Conservation (phyloP, 2,797 vertebrate species). For the Crocidura indochinensis region DNA sequence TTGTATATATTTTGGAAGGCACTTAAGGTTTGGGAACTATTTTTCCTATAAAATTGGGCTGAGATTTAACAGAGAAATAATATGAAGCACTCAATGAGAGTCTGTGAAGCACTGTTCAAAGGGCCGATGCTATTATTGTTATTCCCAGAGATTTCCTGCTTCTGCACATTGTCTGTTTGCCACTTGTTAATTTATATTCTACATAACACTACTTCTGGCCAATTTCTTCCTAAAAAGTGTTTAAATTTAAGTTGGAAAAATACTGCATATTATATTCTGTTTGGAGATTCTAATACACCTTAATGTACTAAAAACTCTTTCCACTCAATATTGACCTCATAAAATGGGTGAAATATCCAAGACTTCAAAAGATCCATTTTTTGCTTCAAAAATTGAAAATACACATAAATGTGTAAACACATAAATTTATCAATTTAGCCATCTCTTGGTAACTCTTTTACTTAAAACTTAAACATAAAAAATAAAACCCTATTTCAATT, state of each 20-base stretch:
- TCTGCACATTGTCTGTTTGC: background rate
- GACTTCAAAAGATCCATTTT: background rate
- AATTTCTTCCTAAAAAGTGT: background rate
- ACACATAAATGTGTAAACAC: background rate
- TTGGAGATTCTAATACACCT: background rate
- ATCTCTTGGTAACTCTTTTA: background rate
- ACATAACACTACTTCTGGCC: constrained; percentile 20
- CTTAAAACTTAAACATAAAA: background rate
- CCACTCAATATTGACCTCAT: too few species aligned
- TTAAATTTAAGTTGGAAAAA: constrained; percentile 44
- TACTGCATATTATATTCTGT: background rate
- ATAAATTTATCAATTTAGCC: background rate
- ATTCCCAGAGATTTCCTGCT: background rate
- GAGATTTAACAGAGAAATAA: constrained; percentile 49
- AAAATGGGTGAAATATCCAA: too few species aligned
- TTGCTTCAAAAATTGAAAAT: background rate
- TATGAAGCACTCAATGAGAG: constrained; percentile 46
- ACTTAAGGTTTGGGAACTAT: constrained; percentile 17
- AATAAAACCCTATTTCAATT: background rate
- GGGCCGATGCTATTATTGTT: constrained; percentile 12
- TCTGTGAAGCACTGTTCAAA: background rate
- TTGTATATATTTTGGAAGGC: constrained; percentile 22
- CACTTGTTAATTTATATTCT: constrained; percentile 39
- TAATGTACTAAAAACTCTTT: background rate
- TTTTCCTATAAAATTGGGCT: constrained; percentile 30